Evolutionary conservation across 2,797 vertebrate genomes (phyloP).

Genomic region (Galagoides demidoff): DNA sequence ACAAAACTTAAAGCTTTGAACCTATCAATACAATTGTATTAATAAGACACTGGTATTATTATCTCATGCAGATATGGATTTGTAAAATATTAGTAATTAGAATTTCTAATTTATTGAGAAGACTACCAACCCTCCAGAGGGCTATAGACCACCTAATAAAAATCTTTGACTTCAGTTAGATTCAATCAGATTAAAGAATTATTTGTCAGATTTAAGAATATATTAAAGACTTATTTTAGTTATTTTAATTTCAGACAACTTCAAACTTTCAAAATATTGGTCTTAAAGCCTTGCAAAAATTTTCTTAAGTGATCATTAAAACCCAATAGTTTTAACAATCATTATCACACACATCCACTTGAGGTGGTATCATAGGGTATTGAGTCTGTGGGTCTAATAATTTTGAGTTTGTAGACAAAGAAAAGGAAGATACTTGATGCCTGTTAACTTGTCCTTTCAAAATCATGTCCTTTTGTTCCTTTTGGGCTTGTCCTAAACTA

Average conservation of each 20-base stretch:
- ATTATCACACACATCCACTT: background rate
- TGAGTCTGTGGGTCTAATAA: background rate
- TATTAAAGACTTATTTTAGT: background rate
- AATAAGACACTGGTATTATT: background rate
- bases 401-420: constrained; percentile 12
- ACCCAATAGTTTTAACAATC: background rate
- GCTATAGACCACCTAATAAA: background rate
- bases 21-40: background rate
- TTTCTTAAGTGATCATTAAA: background rate
- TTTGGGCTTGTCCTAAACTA: background rate
- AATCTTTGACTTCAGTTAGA: constrained; percentile 17
- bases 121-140: background rate
- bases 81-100: background rate
- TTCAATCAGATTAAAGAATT: background rate
- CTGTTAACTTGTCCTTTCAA: background rate
- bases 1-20: background rate
- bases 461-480: background rate
- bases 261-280: background rate
- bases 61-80: background rate
- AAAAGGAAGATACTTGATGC: background rate
- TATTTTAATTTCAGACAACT: background rate
- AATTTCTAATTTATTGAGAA: background rate
- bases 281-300: background rate
- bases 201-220: background rate
- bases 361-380: background rate